Evolutionary conservation across 2,888 invertebrate species (phyloP).

Genomic region (Hemaris fuciformis): DNA sequence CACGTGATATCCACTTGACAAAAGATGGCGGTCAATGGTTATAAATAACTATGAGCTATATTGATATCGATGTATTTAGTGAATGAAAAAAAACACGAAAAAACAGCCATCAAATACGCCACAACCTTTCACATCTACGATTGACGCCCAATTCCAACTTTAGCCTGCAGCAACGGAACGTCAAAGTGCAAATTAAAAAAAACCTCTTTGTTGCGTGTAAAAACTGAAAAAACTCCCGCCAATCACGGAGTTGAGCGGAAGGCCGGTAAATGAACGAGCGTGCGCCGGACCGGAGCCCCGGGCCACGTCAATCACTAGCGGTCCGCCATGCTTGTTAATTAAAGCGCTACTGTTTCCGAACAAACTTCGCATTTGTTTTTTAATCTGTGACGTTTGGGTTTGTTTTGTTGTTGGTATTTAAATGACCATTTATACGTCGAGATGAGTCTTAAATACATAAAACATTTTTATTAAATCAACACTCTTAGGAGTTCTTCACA

Average conservation of each 20-base stretch:
- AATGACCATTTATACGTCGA: too few species aligned
- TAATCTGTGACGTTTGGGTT: background rate
- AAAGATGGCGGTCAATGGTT: too few species aligned
- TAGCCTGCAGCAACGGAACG: background rate
- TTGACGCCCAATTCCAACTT: background rate
- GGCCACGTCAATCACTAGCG: slow-evolving; percentile 33
- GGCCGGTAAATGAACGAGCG: slow-evolving; percentile 12
- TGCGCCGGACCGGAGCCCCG: slow-evolving; percentile 30
- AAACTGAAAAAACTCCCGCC: slow-evolving; percentile 1
- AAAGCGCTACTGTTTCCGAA: slow-evolving; percentile 6
- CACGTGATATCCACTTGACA: background rate
- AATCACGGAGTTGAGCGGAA: slow-evolving; percentile 15
- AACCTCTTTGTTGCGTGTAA: background rate
- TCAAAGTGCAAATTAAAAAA: background rate
- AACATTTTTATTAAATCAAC: too few species aligned
- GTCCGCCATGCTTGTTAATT: background rate
- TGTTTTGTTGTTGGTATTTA: background rate
- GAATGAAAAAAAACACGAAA: too few species aligned
- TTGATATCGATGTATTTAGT: too few species aligned
- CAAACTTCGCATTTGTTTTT: slow-evolving; percentile 4
- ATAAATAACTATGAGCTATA: too few species aligned
- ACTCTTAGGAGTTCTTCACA: too few species aligned
- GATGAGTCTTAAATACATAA: too few species aligned
- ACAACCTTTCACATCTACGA: background rate
- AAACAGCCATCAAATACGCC: too few species aligned